Percentiles rank a stretch among this genome's conserved stretches.
phyloP scores from a whole-genome alignment of 2,888 invertebrate genomes.

The Acleris sparsana region DNA sequence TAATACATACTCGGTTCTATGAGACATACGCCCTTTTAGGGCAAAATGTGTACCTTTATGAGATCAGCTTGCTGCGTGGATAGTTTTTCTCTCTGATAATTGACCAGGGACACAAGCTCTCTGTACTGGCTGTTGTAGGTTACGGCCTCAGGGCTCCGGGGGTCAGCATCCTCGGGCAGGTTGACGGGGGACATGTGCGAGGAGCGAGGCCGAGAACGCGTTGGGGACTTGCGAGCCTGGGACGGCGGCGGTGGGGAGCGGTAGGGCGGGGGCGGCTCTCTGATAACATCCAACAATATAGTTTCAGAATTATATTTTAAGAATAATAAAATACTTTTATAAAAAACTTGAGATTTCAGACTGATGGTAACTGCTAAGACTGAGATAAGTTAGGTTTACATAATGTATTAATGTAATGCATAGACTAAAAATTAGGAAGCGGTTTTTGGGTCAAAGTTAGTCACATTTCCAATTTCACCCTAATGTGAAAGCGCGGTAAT shows the following conservation, averaged over 20 bases:
- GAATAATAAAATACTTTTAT: no score
- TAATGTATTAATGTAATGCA: no score
- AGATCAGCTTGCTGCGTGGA: conserved; percentile 95
- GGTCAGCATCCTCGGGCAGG: conserved; percentile 62
- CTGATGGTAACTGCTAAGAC: no score
- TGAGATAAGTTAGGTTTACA: no score
- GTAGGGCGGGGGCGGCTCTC: conserved; percentile 80
- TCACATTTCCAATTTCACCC: no score
- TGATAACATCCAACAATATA: conserved; percentile 41
- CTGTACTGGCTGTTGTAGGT: conserved; percentile 90
- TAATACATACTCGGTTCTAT: no score
- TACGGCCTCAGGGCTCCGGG: conserved; percentile 83
- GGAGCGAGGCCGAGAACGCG: conserved; percentile 60
- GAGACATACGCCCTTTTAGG: no score
- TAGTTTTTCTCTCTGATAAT: conserved; percentile 95
- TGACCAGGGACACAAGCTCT: conserved; percentile 93
- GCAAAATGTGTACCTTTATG: conserved; percentile 88
- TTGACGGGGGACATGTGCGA: conserved; percentile 77
- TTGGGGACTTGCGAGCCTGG: conserved; percentile 72
- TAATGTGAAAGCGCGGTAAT: no score
- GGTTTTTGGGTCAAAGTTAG: no score
- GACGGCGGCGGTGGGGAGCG: conserved; percentile 78
- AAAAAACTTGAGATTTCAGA: no score
- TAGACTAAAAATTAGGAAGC: no score
- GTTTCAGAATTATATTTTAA: background rate